Evolutionary conservation across 64 coral and sea anemone species (phyloP).

Genomic region (Trachythela sp.): DNA sequence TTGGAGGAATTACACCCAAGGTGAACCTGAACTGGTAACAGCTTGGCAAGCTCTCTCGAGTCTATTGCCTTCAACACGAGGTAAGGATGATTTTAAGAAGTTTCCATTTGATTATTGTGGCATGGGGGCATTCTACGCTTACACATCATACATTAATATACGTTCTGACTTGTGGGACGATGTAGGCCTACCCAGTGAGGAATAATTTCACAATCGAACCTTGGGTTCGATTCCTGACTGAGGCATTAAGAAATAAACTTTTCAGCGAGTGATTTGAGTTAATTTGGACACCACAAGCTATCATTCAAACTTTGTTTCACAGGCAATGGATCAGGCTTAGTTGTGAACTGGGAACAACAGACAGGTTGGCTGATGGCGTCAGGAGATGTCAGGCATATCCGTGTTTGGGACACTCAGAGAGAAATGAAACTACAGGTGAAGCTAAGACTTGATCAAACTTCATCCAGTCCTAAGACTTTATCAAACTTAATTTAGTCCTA

Average conservation of each 20-base stretch:
- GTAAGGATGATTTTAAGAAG: conserved; percentile 22
- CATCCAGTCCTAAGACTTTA: no score
- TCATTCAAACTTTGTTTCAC: background rate
- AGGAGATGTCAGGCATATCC: conserved; percentile 84
- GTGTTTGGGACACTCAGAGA: conserved; percentile 96
- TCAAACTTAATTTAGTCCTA: no score
- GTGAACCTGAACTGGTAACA: conserved; percentile 75
- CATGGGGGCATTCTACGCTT: background rate
- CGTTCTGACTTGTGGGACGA: no score
- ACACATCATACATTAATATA: no score
- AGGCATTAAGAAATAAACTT: background rate
- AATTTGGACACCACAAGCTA: background rate
- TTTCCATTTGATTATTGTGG: background rate
- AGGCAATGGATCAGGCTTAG: conserved; percentile 94
- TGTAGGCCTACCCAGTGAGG: no score
- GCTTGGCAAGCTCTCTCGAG: conserved; percentile 97
- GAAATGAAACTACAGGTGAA: conserved; percentile 94
- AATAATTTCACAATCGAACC: no score
- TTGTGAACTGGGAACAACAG: conserved; percentile 93
- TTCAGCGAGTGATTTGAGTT: background rate
- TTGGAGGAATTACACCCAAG: conserved; percentile 58
- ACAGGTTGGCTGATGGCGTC: conserved; percentile 81
- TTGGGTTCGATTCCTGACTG: no score
- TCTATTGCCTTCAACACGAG: conserved; percentile 88
- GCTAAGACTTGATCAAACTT: background rate